Evolutionary conservation across 1,140 invertebrate genomes (phyloP).

Genomic region (Macrostomum lignano): DNA sequence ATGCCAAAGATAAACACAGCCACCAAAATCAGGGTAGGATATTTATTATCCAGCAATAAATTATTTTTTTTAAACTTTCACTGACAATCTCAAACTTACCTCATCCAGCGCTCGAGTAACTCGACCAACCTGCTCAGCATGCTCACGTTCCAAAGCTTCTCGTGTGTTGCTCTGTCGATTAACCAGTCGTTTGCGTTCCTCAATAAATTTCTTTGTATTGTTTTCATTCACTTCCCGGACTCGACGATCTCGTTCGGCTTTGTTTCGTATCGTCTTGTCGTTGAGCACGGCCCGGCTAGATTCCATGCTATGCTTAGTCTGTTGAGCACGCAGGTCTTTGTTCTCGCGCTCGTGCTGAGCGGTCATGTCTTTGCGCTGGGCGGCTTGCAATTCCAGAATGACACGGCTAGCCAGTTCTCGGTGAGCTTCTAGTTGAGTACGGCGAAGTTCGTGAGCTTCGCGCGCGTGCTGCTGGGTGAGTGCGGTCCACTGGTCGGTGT

Average conservation of each 20-base stretch:
- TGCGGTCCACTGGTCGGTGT: conserved; percentile 72
- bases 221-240: conserved; percentile 80
- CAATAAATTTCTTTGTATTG: conserved; percentile 93
- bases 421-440: conserved; percentile 51
- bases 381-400: conserved; percentile 46
- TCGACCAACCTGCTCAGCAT: too few species aligned
- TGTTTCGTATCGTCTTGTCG: conserved; percentile 82
- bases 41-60: too few species aligned
- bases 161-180: too few species aligned
- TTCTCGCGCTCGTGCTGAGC: conserved; percentile 64
- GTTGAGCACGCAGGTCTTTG: conserved; percentile 74
- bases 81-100: too few species aligned
- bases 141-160: too few species aligned
- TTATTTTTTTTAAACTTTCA: too few species aligned
- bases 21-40: too few species aligned
- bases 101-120: too few species aligned
- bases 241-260: conserved; percentile 64
- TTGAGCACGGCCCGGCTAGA: conserved; percentile 72
- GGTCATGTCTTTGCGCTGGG: conserved; percentile 63
- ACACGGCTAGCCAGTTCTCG: conserved; percentile 52
- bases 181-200: conserved; percentile 86
- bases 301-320: conserved; percentile 81
- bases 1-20: too few species aligned
- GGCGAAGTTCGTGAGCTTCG: conserved; percentile 59
- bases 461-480: conserved; percentile 56